phyloP scores from a whole-genome alignment of 2,113 vertebrate genomes.

The Proteles cristata region DNA sequence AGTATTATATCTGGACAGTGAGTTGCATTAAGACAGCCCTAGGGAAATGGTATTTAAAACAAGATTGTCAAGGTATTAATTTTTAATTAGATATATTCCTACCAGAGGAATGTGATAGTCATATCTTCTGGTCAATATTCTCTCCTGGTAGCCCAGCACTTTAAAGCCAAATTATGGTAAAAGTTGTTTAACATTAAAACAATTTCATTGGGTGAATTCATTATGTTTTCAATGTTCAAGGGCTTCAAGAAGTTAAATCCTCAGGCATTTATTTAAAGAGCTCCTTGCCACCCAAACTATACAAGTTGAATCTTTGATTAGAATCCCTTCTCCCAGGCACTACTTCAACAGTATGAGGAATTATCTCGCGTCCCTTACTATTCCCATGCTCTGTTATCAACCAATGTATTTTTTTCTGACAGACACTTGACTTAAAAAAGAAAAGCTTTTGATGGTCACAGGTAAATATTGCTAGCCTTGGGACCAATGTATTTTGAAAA shows the following conservation, averaged over 20 bases:
- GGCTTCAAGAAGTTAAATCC: not conserved
- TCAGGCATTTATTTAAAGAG: not conserved
- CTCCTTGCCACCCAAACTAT: not conserved
- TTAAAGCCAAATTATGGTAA: conserved; percentile 3
- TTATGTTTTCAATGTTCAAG: conserved; percentile 22
- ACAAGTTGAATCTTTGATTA: not conserved
- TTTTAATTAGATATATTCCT: not conserved
- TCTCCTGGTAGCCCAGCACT: not conserved
- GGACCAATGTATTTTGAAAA: not conserved
- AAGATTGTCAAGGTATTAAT: not conserved
- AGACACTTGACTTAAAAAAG: not conserved
- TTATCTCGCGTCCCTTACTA: not conserved
- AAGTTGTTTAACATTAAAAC: conserved; percentile 3
- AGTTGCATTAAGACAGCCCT: not conserved
- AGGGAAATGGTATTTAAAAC: conserved; percentile 34
- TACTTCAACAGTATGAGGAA: not conserved
- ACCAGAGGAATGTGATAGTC: not conserved
- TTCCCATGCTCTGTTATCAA: not conserved
- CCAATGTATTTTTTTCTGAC: not conserved
- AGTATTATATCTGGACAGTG: conserved; percentile 19
- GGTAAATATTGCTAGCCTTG: conserved; percentile 13
- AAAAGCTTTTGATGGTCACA: not conserved
- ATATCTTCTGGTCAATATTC: not conserved
- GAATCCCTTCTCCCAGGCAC: not conserved
- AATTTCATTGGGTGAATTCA: not conserved